Percentiles rank a stretch among this genome's conserved stretches.
Evolutionary conservation across 2,888 invertebrate genomes (phyloP).

Genomic region (Euzetes globulus): DNA sequence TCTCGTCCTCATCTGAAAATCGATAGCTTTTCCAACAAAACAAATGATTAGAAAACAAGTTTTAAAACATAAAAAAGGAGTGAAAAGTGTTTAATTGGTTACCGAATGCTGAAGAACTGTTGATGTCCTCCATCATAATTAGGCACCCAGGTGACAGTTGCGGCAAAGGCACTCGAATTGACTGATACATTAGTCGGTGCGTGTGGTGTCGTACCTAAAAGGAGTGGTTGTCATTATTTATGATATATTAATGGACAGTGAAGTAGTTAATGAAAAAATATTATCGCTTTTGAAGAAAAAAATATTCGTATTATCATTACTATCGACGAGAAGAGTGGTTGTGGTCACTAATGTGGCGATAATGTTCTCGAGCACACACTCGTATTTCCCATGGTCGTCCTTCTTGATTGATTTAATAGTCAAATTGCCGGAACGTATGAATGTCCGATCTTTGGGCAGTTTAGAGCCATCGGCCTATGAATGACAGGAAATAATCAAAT

Average conservation of each 20-base stretch:
- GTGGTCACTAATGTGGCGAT: slow-evolving; percentile 85
- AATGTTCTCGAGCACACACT: slow-evolving; percentile 90
- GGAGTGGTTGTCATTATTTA: neutral
- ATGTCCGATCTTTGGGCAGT: slow-evolving; percentile 41
- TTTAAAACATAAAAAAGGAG: neutral
- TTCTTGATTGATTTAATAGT: slow-evolving; percentile 78
- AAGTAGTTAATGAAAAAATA: neutral
- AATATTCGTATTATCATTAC: slow-evolving; percentile 40
- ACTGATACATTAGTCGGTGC: slow-evolving; percentile 92
- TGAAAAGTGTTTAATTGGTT: neutral
- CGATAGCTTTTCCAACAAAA: slow-evolving; percentile 36
- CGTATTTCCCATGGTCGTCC: slow-evolving; percentile 88
- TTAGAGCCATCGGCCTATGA: slow-evolving; percentile 40
- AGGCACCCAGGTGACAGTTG: slow-evolving; percentile 84
- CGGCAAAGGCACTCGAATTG: slow-evolving; percentile 78
- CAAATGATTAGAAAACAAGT: neutral
- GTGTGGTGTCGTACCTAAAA: slow-evolving; percentile 79
- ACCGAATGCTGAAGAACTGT: slow-evolving; percentile 47
- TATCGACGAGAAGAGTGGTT: slow-evolving; percentile 48
- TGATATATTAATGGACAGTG: neutral
- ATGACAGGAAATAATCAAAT: neutral
- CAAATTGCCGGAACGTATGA: slow-evolving; percentile 71
- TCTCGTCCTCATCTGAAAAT: slow-evolving; percentile 52
- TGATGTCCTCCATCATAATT: slow-evolving; percentile 91
- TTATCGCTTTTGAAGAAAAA: too few relatives aligned